These are phyloP conservation scores for Thryonomys swinderianus DNA, from an alignment of 2,113 vertebrate genomes.

Conservation along the genomic window DNA sequence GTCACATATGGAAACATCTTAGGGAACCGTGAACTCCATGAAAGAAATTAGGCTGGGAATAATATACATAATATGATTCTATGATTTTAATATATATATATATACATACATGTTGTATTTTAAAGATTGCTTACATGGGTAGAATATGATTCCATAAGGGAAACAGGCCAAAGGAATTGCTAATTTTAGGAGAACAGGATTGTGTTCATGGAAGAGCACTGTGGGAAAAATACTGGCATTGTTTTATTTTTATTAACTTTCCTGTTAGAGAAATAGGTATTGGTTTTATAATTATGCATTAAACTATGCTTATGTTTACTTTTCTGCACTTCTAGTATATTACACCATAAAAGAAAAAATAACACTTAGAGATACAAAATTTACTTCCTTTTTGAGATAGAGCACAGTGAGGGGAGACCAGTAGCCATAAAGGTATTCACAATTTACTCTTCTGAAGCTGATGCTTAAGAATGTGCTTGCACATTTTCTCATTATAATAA, in stretches of 20 bases:
- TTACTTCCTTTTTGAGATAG: not conserved
- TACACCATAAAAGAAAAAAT: not conserved
- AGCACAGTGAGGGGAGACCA: not conserved
- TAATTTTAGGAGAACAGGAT: not conserved
- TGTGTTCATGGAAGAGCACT: not conserved
- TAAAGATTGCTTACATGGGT: not conserved
- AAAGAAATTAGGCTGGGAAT: not conserved
- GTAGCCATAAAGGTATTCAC: not conserved
- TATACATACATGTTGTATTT: not conserved
- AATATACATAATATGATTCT: not conserved
- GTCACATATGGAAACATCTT: not conserved
- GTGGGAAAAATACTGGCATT: not conserved
- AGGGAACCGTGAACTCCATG: not conserved
- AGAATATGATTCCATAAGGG: not conserved
- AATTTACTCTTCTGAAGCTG: not conserved
- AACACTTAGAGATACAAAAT: not conserved
- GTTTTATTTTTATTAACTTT: not conserved
- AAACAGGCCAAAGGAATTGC: not conserved
- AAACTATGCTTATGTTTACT: not conserved
- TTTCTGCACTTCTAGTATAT: not conserved
- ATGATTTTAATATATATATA: not conserved
- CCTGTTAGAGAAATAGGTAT: conserved; percentile 27
- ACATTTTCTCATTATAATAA: not conserved
- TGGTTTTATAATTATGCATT: conserved; percentile 23
- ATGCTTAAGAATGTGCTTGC: not conserved